phyloP scores from a whole-genome alignment of 2,113 vertebrate genomes.

The Anoura caudifer region DNA sequence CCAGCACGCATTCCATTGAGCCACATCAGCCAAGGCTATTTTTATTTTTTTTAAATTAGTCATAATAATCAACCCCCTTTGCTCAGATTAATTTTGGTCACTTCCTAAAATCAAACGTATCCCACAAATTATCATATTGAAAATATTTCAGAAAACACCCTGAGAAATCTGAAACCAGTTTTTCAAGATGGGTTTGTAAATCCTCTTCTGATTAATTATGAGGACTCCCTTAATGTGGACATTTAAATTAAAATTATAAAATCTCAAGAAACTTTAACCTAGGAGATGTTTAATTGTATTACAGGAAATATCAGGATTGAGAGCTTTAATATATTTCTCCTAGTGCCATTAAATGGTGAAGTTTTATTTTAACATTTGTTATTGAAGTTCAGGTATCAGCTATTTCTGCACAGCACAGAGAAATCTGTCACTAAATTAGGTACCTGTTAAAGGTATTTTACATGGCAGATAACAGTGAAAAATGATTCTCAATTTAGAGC shows the following conservation, averaged over 20 bases:
- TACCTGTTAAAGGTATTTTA: background rate
- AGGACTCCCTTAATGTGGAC: background rate
- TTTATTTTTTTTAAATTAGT: background rate
- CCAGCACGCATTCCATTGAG: no score
- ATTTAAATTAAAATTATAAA: background rate
- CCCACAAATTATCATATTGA: background rate
- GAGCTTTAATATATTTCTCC: background rate
- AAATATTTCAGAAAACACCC: background rate
- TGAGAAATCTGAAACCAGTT: background rate
- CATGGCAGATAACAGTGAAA: background rate
- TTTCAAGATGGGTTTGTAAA: background rate
- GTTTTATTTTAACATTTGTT: background rate
- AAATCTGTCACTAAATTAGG: background rate
- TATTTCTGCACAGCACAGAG: background rate
- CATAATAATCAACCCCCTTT: background rate
- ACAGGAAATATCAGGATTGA: background rate
- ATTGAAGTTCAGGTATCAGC: background rate
- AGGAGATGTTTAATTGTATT: background rate
- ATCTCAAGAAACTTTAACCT: background rate
- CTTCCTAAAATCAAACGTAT: background rate
- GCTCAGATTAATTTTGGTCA: background rate
- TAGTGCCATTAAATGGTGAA: background rate
- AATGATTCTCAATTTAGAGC: background rate
- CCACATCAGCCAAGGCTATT: no score
- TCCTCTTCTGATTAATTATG: background rate